phyloP scores from a whole-genome alignment of 2,113 vertebrate genomes.

The Pangasianodon hypophthalmus region DNA sequence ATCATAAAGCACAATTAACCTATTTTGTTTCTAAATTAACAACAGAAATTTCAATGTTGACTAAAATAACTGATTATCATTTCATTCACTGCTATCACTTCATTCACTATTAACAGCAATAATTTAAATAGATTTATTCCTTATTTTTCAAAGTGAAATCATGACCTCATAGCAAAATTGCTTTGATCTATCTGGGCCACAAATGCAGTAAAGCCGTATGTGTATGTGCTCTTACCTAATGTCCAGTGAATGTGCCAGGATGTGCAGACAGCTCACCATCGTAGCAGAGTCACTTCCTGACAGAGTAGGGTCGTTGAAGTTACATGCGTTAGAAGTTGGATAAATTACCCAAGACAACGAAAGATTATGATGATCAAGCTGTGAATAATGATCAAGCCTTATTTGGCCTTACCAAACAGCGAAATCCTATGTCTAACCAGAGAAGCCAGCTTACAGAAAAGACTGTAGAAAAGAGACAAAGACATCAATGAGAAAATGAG shows the following conservation, averaged over 20 bases:
- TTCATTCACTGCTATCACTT: not conserved
- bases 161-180: not conserved
- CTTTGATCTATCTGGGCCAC: not conserved
- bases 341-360: not conserved
- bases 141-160: not conserved
- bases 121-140: not conserved
- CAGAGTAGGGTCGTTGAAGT: constrained; percentile 54
- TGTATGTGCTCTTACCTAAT: constrained; percentile 75
- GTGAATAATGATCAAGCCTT: not conserved
- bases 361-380: not conserved
- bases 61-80: not conserved
- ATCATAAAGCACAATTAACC: not conserved
- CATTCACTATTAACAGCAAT: not conserved
- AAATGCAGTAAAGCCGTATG: not conserved
- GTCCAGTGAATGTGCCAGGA: constrained; percentile 90
- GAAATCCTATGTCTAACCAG: constrained; percentile 99
- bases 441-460: constrained; percentile 98
- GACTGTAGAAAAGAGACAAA: constrained; percentile 72
- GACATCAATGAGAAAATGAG: constrained; percentile 39
- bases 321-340: not conserved
- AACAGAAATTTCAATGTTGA: not conserved
- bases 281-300: constrained; percentile 90
- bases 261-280: constrained; percentile 96
- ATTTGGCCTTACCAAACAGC: constrained; percentile 90
- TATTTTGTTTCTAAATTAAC: not conserved